A percentile compares a stretch with the other conserved stretches of the same genome.
Evolutionary conservation across 2,888 invertebrate genomes (phyloP).

Genomic region (Gastrophysa polygoni): DNA sequence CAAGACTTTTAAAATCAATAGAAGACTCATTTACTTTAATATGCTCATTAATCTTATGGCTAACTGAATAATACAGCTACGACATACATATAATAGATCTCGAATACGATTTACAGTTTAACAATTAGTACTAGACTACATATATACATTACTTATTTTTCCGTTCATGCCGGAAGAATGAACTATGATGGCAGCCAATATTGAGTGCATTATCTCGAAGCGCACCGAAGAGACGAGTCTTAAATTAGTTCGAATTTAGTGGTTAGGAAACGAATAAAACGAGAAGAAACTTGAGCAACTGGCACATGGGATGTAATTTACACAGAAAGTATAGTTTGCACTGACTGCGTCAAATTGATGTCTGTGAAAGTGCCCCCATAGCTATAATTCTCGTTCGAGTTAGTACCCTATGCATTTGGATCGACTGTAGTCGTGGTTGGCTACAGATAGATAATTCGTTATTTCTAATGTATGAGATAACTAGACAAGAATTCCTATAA

Average conservation of each 20-base stretch:
- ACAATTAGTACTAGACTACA: not conserved
- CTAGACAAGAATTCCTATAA: no score
- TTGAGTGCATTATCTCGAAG: slow-evolving; percentile 27
- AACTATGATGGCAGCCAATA: slow-evolving; percentile 31
- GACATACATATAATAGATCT: no score
- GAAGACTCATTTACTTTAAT: no score
- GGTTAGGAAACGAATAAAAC: slow-evolving; percentile 13
- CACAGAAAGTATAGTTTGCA: slow-evolving; percentile 13
- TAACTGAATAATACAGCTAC: no score
- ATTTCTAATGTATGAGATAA: not conserved
- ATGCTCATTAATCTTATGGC: no score
- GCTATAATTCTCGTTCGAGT: not conserved
- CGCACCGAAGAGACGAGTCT: slow-evolving; percentile 27
- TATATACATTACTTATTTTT: not conserved
- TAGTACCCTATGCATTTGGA: not conserved
- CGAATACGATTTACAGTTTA: not conserved
- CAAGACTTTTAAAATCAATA: no score
- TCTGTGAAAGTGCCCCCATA: not conserved
- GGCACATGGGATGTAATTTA: slow-evolving; percentile 11
- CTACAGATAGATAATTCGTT: not conserved
- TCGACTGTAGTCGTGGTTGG: not conserved
- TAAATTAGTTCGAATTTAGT: slow-evolving; percentile 40
- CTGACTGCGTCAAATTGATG: slow-evolving; percentile 7
- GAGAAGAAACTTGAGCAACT: slow-evolving; percentile 6
- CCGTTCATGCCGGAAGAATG: slow-evolving; percentile 6